These are phyloP conservation scores for Pocillopora meandrina DNA, from an alignment of 92 coral and sea anemone genomes.

Conservation along the genomic window DNA sequence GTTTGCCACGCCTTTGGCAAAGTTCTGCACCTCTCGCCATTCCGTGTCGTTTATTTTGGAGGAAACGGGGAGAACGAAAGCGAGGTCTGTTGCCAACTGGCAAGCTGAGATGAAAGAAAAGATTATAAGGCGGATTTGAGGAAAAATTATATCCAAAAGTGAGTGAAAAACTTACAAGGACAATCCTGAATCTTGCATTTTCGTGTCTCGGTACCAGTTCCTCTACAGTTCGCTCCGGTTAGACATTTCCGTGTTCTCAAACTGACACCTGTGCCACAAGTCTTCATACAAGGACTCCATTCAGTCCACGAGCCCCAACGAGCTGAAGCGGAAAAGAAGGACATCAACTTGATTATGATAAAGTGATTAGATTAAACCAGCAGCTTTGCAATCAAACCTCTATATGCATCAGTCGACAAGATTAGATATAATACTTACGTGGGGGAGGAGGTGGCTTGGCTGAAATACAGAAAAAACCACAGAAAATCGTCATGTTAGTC, in stretches of 20 bases:
- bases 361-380: background rate
- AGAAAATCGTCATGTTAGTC: constrained; percentile 5
- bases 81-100: constrained; percentile 78
- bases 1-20: constrained; percentile 83
- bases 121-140: background rate
- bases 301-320: constrained; percentile 94
- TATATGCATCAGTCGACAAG: no score
- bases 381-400: background rate
- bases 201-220: constrained; percentile 69
- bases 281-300: constrained; percentile 98
- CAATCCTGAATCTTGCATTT: constrained; percentile 93
- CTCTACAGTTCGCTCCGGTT: constrained; percentile 93
- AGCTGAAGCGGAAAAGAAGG: constrained; percentile 52
- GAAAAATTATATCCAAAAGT: background rate
- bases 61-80: constrained; percentile 89
- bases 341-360: background rate
- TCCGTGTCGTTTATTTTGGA: constrained; percentile 90
- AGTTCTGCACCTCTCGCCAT: constrained; percentile 89
- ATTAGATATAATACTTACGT: constrained; percentile 51
- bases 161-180: constrained; percentile 66
- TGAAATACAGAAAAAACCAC: constrained; percentile 16
- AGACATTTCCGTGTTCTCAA: constrained; percentile 87
- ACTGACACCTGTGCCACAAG: constrained; percentile 92
- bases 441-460: constrained; percentile 84
- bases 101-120: constrained; percentile 61